These are phyloP conservation scores for Andrena chrysosceles DNA, from an alignment of 2,888 invertebrate genomes.

Conservation along the genomic window DNA sequence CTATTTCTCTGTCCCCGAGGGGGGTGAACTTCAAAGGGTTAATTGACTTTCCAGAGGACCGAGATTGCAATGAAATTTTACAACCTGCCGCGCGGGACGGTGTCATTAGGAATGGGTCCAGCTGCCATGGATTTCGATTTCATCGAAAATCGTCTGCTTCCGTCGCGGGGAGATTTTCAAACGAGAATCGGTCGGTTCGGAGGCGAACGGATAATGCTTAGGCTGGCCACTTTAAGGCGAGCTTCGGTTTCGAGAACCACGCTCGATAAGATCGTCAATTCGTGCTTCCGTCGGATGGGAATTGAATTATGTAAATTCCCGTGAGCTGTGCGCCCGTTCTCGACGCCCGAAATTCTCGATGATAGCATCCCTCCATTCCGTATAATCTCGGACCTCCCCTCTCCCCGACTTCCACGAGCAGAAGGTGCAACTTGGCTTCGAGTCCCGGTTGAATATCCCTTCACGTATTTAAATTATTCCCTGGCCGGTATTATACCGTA, in stretches of 20 bases:
- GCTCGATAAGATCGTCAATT: constrained; percentile 69
- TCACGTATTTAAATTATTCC: constrained; percentile 58
- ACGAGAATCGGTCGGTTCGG: neutral
- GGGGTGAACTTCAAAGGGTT: neutral
- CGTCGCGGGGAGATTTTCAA: neutral
- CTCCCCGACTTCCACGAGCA: constrained; percentile 36
- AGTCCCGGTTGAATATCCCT: constrained; percentile 41
- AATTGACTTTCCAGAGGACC: neutral
- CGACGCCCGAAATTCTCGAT: constrained; percentile 63
- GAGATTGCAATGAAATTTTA: neutral
- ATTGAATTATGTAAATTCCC: constrained; percentile 74
- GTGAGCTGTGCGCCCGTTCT: constrained; percentile 45
- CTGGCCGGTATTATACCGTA: constrained; percentile 43
- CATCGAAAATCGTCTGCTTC: neutral
- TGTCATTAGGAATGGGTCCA: neutral
- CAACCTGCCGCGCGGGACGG: neutral
- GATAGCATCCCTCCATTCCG: constrained; percentile 44
- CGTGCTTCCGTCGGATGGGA: constrained; percentile 64
- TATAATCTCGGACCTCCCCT: constrained; percentile 52
- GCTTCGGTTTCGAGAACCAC: constrained; percentile 20
- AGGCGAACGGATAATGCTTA: constrained; percentile 37
- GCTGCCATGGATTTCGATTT: neutral
- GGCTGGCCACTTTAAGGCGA: constrained; percentile 25
- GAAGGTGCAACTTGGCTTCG: constrained; percentile 44
- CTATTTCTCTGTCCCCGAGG: neutral